A percentile compares a stretch with the other conserved stretches of the same genome.
These are phyloP conservation scores for Nipponia nippon DNA, from an alignment of 2,113 vertebrate species.

Conservation along the genomic window DNA sequence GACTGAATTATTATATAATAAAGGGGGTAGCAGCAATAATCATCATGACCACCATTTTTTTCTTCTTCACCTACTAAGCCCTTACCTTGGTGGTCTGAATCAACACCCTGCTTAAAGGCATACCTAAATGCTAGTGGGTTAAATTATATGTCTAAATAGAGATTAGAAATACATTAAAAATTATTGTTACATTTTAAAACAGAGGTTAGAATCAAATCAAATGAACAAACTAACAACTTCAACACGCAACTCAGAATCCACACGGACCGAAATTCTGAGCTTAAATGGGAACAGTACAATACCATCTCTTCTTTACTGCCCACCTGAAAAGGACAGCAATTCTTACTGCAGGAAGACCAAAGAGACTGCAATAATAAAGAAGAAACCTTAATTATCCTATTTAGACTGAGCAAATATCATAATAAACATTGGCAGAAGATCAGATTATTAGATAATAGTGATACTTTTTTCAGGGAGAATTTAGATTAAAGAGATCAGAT, in stretches of 20 bases:
- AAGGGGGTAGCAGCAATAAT: not conserved
- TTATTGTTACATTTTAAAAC: not conserved
- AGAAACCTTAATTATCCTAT: not conserved
- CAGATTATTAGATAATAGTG: not conserved
- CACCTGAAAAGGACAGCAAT: not conserved
- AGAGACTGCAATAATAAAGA: not conserved
- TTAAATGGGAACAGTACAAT: not conserved
- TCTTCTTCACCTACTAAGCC: not conserved
- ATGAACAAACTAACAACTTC: not conserved
- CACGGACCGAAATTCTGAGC: not conserved
- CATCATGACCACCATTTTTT: fast-evolving
- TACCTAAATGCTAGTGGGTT: not conserved
- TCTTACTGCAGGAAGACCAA: not conserved
- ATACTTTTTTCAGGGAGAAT: not conserved
- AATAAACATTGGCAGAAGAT: not conserved
- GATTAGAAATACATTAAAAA: not conserved
- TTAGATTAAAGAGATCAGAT: not conserved
- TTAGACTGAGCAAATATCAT: not conserved
- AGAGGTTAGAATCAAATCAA: not conserved
- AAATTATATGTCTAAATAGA: not conserved
- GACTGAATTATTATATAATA: not conserved
- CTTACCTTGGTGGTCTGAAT: not conserved
- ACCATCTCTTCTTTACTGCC: not conserved
- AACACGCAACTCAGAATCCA: not conserved
- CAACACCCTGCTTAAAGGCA: not conserved